A percentile compares a stretch with the other conserved stretches of the same genome.
These are phyloP conservation scores for Ianthella basta DNA, from an alignment of 37 sponge, comb jelly and placozoan genomes.

Conservation along the genomic window DNA sequence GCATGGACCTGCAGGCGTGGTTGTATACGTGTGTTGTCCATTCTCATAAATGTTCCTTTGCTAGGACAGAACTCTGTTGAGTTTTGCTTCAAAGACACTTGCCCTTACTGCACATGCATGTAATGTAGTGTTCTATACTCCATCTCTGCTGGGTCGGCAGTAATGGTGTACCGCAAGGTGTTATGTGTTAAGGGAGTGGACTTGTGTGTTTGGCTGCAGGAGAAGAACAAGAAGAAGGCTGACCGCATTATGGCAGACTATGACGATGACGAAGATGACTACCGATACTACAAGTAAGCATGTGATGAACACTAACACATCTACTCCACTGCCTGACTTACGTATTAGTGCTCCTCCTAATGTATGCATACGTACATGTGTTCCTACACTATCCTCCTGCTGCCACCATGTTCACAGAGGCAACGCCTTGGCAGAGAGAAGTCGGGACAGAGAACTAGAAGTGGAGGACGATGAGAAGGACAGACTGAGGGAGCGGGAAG, in stretches of 20 bases:
- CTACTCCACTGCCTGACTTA: not conserved
- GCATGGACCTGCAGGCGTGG: too few species aligned
- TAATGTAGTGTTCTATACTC: too few species aligned
- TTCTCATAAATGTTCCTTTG: too few species aligned
- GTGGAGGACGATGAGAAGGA: constrained; percentile 91
- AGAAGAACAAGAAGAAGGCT: constrained; percentile 66
- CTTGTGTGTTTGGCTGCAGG: constrained; percentile 44
- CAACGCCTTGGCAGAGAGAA: constrained; percentile 68
- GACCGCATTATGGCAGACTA: constrained; percentile 88
- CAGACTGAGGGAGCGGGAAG: constrained; percentile 85
- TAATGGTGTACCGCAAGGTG: too few species aligned
- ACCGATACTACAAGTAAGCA: constrained; percentile 85
- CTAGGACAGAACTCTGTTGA: too few species aligned
- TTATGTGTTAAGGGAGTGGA: too few species aligned
- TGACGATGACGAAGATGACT: constrained; percentile 95
- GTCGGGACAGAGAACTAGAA: constrained; percentile 85
- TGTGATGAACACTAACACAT: not conserved
- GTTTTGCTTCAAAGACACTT: too few species aligned
- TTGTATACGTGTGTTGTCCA: too few species aligned
- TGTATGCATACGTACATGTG: not conserved
- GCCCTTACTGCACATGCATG: too few species aligned
- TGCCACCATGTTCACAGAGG: constrained; percentile 42
- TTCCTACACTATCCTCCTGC: not conserved
- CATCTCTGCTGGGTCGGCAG: too few species aligned
- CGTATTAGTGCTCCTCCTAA: not conserved